Evolutionary conservation across 2,797 vertebrate genomes (phyloP), one percentile per base, ranked within the genome.

Genomic region (Pseudomugil tenellus): DNA sequence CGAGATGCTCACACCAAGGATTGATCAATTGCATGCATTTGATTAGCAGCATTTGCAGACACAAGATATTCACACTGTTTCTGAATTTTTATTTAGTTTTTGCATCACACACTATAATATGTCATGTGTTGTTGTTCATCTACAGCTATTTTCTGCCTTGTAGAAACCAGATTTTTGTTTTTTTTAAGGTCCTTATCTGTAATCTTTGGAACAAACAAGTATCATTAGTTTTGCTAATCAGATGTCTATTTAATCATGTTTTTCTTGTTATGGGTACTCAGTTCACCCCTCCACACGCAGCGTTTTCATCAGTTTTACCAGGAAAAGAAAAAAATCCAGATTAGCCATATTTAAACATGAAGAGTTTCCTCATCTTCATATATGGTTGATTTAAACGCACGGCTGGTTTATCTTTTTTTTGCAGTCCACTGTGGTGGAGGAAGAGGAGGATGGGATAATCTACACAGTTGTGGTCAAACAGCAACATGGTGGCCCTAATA

Each of bases 391-490:
- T 37, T 17, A 17, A 32, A 3, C 17, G 1, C 5, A 0, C n/a
- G 10, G 11, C 2, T 7, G 19, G 19, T 60, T 1, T 73, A 54
- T 56, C n/a, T 67, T 13, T 80, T 61, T 17, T 55, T 31, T 51
- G 2, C 83, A 95, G 92, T 89, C 92, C 67, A 93, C 91, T 2
- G 93, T 94, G 63, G 84, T 88, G 73, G 95, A 96, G 87, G 94
- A 95, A 64, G 92, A 95, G 63, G 95, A 95, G 26, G 95, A 96
- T 10, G 96, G 94, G 0, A 89, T 94, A 35, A 91, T 94, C 74
- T 97, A 95, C 90, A 93, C 94, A 0, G 94, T 96, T 63, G 90
- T 93, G 32, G 92, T 93, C 64, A 94, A 92, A 63, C 93, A 78
- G 49, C 89, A 89, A 19, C 89, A 79, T 23, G 83, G 70, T 6